Evolutionary conservation across 1,140 invertebrate species (phyloP).

Genomic region (Oscheius sp.): DNA sequence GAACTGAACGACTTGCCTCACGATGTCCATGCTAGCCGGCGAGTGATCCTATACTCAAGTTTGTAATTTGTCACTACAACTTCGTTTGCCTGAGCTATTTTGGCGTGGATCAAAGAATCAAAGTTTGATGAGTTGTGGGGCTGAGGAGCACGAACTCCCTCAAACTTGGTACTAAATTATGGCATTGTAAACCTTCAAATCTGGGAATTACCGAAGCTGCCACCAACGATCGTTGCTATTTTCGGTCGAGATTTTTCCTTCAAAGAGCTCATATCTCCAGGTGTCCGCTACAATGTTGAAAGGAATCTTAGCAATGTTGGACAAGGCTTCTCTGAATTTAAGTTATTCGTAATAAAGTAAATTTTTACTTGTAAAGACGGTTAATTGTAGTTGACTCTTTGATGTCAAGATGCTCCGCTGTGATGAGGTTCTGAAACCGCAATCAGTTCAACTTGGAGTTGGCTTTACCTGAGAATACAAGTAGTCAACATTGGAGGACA

Average conservation of each 20-base stretch:
- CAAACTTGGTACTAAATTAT: constrained; percentile 39
- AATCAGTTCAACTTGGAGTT: no score
- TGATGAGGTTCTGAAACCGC: constrained; percentile 33
- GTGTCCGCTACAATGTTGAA: constrained; percentile 39
- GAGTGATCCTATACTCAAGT: constrained; percentile 22
- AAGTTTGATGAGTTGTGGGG: constrained; percentile 31
- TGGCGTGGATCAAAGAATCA: constrained; percentile 31
- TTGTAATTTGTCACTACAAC: no score
- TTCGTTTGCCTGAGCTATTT: constrained; percentile 25
- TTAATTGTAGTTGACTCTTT: constrained; percentile 37
- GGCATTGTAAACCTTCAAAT: no score
- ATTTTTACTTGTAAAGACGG: constrained; percentile 34
- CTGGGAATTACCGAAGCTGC: no score
- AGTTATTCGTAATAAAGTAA: not conserved
- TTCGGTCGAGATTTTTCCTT: constrained; percentile 28
- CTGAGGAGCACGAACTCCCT: constrained; percentile 35
- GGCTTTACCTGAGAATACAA: constrained; percentile 41
- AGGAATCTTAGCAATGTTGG: constrained; percentile 38
- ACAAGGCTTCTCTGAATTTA: constrained; percentile 31
- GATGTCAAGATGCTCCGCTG: constrained; percentile 29
- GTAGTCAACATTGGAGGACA: constrained; percentile 39
- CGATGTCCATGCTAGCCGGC: constrained; percentile 34
- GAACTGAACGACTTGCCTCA: constrained; percentile 45
- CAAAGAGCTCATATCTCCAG: constrained; percentile 44
- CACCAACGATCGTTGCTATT: constrained; percentile 44